Conservation (phyloP, 1,140 invertebrate species). For the Listronotus oregonensis region DNA sequence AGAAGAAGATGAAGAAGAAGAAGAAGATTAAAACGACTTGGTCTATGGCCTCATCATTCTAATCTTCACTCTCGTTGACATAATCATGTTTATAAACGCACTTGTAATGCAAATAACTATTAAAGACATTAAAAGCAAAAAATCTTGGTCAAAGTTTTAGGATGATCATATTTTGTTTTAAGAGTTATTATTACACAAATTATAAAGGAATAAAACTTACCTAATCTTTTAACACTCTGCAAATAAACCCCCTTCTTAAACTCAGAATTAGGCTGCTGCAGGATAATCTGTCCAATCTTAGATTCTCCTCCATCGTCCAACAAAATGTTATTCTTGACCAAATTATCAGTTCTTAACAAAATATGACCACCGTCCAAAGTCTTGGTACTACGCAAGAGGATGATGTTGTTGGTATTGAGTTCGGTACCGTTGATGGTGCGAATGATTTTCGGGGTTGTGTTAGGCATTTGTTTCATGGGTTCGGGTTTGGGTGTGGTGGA, state of each 20-base stretch:
- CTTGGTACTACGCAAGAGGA: constrained; percentile 50
- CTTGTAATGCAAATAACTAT: too few species aligned
- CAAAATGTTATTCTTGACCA: constrained; percentile 43
- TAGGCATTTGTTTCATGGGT: constrained; percentile 43
- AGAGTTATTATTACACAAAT: too few species aligned
- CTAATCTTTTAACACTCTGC: constrained; percentile 52
- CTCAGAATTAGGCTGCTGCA: constrained; percentile 51
- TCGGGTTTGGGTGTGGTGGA: constrained; percentile 9
- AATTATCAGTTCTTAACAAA: constrained; percentile 46
- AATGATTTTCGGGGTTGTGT: constrained; percentile 44
- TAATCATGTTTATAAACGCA: too few species aligned
- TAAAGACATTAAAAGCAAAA: too few species aligned
- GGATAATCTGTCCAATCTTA: constrained; percentile 49
- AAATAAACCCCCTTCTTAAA: constrained; percentile 50
- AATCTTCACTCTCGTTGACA: too few species aligned
- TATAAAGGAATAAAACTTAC: neutral
- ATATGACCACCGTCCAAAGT: constrained; percentile 50
- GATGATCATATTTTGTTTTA: too few species aligned
- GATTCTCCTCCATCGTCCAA: constrained; percentile 36
- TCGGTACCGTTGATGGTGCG: constrained; percentile 42
- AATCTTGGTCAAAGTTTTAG: too few species aligned
- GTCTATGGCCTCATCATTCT: too few species aligned
- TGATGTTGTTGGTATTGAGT: constrained; percentile 51
- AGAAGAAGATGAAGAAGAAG: too few species aligned
- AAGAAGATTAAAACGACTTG: too few species aligned